These are phyloP conservation scores for Homarus americanus DNA, from an alignment of 1,140 invertebrate genomes.

Conservation along the genomic window DNA sequence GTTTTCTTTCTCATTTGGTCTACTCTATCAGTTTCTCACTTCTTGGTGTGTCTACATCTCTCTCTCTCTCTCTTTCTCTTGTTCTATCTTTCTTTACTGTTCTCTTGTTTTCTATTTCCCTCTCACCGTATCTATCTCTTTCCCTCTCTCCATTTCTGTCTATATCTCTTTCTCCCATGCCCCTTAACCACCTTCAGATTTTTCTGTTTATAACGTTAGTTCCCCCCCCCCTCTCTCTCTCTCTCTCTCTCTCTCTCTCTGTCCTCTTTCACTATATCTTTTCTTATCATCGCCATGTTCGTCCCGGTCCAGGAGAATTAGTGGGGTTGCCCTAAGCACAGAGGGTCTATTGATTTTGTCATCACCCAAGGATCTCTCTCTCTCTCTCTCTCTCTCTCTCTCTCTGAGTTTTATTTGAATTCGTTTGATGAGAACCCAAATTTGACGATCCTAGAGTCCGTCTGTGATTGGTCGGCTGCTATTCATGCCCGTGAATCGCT, in stretches of 20 bases:
- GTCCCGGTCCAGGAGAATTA: constrained; percentile 6
- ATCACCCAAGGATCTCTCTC: constrained; percentile 18
- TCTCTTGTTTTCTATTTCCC: background rate
- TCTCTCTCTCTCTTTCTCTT: background rate
- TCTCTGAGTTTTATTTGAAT: background rate
- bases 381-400: constrained; percentile 23
- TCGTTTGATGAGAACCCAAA: constrained; percentile 33
- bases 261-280: background rate
- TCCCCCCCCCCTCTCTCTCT: background rate
- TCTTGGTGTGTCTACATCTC: no score
- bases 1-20: no score
- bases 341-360: constrained; percentile 33
- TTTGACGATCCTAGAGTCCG: constrained; percentile 27
- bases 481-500: background rate
- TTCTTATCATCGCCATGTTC: background rate
- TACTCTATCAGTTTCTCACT: no score
- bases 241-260: background rate
- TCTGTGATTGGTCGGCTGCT: constrained; percentile 12
- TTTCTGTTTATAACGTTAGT: no score
- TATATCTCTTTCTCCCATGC: background rate
- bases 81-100: background rate
- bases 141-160: background rate
- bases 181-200: no score
- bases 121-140: background rate
- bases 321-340: background rate